phyloP scores from a whole-genome alignment of 1,140 invertebrate species.

The Mylabris phalerata region DNA sequence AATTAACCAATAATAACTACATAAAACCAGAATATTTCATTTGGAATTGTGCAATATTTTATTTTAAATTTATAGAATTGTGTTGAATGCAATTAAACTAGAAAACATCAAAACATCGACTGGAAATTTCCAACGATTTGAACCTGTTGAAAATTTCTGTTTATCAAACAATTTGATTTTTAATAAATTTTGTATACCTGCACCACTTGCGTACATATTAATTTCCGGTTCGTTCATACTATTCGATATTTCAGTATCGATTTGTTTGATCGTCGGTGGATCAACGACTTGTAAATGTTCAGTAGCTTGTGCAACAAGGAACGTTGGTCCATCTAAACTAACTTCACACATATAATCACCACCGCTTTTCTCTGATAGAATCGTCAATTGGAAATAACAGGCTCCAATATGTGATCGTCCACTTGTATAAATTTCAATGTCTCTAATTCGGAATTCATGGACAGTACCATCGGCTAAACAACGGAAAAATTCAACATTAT shows the following conservation, averaged over 20 bases:
- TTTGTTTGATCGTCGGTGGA: too few species aligned
- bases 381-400: conserved; percentile 27
- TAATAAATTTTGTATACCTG: too few species aligned
- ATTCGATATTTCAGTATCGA: too few species aligned
- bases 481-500: conserved; percentile 55
- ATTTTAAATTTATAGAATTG: conserved; percentile 3
- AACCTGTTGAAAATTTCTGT: too few species aligned
- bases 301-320: conserved; percentile 41
- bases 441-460: conserved; percentile 26
- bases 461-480: conserved; percentile 27
- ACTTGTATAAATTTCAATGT: conserved; percentile 21
- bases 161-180: too few species aligned
- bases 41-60: conserved; percentile 3
- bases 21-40: conserved; percentile 1
- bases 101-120: too few species aligned
- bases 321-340: conserved; percentile 49
- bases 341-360: conserved; percentile 57
- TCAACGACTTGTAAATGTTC: background rate
- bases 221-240: too few species aligned
- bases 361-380: conserved; percentile 25
- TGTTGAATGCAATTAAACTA: background rate
- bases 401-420: conserved; percentile 22
- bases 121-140: too few species aligned
- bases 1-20: background rate
- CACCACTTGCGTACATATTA: too few species aligned